Evolutionary conservation across 2,797 vertebrate species (phyloP).

Genomic region (Hippoglossus hippoglossus): DNA sequence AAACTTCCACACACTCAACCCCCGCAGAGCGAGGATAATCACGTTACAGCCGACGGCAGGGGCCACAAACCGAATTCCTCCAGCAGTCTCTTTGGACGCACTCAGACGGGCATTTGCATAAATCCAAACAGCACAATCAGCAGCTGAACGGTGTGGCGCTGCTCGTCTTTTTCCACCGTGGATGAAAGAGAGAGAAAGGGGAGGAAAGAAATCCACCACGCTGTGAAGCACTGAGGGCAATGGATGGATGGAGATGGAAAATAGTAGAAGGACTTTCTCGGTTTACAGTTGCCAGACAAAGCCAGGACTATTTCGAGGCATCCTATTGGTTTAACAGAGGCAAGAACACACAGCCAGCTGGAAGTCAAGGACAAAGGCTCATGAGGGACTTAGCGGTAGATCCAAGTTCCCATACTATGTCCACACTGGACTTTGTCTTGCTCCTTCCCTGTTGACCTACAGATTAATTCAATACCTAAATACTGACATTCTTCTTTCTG

Average conservation of each 20-base stretch:
- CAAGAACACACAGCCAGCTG: conserved; percentile 64
- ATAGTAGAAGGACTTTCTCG: conserved; percentile 67
- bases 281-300: conserved; percentile 76
- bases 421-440: conserved; percentile 40
- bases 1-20: conserved; percentile 69
- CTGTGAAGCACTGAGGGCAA: conserved; percentile 59
- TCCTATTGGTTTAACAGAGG: conserved; percentile 60
- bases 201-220: conserved; percentile 34
- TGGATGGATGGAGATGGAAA: conserved; percentile 72
- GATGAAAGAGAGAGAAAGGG: conserved; percentile 29
- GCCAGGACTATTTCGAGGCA: conserved; percentile 75
- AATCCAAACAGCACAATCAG: conserved; percentile 68
- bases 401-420: conserved; percentile 67
- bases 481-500: conserved; percentile 74
- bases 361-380: conserved; percentile 67
- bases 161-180: conserved; percentile 64
- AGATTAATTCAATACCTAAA: conserved; percentile 70
- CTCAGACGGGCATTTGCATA: conserved; percentile 68
- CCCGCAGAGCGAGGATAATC: conserved; percentile 71
- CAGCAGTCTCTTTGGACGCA: conserved; percentile 49
- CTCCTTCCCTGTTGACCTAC: conserved; percentile 49
- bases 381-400: conserved; percentile 41
- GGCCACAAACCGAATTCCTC: conserved; percentile 51
- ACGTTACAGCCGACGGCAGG: conserved; percentile 60
- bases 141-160: conserved; percentile 49